Evolutionary conservation across 2,113 vertebrate genomes (phyloP).

Genomic region (Muntiacus muntjak): DNA sequence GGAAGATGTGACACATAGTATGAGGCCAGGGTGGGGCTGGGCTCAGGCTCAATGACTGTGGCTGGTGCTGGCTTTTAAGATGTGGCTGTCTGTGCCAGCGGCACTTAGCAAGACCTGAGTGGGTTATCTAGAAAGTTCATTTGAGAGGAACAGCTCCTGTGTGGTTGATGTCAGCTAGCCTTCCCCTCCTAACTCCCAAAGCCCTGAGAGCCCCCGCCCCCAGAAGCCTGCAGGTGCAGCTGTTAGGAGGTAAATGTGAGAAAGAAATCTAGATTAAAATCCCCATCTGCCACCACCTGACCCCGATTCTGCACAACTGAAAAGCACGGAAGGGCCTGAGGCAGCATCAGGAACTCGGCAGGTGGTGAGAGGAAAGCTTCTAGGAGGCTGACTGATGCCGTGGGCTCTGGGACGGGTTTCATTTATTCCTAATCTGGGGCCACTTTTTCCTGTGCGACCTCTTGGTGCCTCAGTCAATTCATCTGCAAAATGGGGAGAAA

Average conservation of each 20-base stretch:
- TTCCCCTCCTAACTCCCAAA: background rate
- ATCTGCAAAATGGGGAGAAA: background rate
- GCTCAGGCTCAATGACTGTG: background rate
- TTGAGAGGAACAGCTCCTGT: background rate
- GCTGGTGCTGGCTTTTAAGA: background rate
- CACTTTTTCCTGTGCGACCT: background rate
- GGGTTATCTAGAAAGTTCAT: slow-evolving; percentile 10
- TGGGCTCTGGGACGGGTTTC: background rate
- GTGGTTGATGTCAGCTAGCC: background rate
- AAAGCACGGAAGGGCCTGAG: background rate
- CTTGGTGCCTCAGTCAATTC: background rate
- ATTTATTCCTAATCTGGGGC: background rate
- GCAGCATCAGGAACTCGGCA: accelerated
- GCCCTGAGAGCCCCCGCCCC: background rate
- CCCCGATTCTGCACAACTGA: background rate
- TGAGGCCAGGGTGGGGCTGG: background rate
- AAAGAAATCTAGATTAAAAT: background rate
- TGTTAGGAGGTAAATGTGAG: accelerated
- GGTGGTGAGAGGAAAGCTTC: background rate
- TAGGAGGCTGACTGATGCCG: accelerated
- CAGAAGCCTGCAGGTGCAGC: background rate
- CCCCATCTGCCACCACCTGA: background rate
- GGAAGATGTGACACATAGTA: accelerated
- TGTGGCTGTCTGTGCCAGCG: background rate
- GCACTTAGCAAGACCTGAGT: background rate